Evolutionary conservation across 2,888 invertebrate species (phyloP).

Genomic region (Zaprionus lineosus): DNA sequence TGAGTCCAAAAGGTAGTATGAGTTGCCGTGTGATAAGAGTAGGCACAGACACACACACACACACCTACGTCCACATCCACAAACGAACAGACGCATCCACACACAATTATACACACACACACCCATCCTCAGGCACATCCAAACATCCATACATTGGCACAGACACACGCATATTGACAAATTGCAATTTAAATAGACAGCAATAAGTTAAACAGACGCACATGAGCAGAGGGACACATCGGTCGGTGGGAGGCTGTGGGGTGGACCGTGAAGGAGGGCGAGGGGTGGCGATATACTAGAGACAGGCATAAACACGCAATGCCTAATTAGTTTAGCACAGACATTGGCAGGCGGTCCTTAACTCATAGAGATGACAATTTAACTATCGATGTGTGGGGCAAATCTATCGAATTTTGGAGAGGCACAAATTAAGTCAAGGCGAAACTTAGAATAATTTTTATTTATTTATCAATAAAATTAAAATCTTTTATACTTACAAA

Average conservation of each 20-base stretch:
- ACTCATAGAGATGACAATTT: conserved; percentile 39
- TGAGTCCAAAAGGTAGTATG: conserved; percentile 1
- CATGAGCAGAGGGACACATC: conserved; percentile 29
- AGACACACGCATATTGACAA: conserved; percentile 65
- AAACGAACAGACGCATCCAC: conserved; percentile 4
- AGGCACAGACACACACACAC: conserved; percentile 19
- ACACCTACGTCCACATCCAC: background rate
- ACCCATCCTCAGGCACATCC: conserved; percentile 3
- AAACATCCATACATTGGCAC: conserved; percentile 12
- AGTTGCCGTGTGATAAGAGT: conserved; percentile 37
- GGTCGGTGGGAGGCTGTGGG: background rate
- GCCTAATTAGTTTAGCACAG: conserved; percentile 69
- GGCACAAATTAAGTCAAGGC: too few relatives aligned
- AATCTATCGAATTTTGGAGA: too few relatives aligned
- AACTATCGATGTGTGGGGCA: conserved; percentile 35
- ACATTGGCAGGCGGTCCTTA: conserved; percentile 11
- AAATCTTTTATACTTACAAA: too few relatives aligned
- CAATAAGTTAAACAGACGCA: conserved; percentile 77
- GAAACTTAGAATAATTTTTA: too few relatives aligned
- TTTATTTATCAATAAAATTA: too few relatives aligned
- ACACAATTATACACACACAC: conserved; percentile 12
- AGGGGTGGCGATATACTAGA: conserved; percentile 16
- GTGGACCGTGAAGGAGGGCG: background rate
- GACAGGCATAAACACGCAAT: conserved; percentile 70
- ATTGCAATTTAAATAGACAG: conserved; percentile 79